These are phyloP conservation scores for Sinhomidia bicolor DNA, from an alignment of 2,888 invertebrate species.

Conservation along the genomic window DNA sequence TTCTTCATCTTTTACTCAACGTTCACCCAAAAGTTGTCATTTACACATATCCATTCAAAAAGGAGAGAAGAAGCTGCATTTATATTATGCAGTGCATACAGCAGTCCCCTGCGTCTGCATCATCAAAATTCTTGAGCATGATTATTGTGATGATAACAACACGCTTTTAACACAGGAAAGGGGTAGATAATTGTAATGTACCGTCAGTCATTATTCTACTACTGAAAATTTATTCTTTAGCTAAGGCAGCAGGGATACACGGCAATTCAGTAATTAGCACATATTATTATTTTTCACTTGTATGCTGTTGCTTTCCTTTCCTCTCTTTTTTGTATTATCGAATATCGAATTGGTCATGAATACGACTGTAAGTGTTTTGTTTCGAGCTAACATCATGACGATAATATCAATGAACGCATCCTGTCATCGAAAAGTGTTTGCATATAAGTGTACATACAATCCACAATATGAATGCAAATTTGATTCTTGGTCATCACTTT, in stretches of 20 bases:
- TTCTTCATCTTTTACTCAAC: background rate
- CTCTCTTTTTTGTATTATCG: background rate
- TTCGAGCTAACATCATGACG: background rate
- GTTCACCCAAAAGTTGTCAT: background rate
- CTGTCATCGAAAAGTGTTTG: background rate
- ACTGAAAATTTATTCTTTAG: background rate
- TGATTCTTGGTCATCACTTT: background rate
- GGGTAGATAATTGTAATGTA: slow-evolving; percentile 10
- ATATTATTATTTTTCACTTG: background rate
- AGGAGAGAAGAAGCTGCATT: background rate
- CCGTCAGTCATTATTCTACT: background rate
- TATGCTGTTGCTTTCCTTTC: background rate
- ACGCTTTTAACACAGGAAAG: background rate
- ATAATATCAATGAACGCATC: background rate
- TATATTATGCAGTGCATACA: too few relatives aligned
- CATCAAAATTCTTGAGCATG: slow-evolving; percentile 13
- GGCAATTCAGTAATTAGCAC: slow-evolving; percentile 5
- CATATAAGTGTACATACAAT: background rate
- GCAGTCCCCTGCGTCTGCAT: background rate
- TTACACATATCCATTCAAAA: background rate
- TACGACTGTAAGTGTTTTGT: background rate
- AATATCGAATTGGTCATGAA: background rate
- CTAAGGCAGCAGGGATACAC: background rate
- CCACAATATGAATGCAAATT: background rate
- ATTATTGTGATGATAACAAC: slow-evolving; percentile 25